Percentiles rank a stretch among this genome's conserved stretches.
Evolutionary conservation across 2,888 invertebrate genomes (phyloP).

Genomic region (Aspidiotus rigidus): DNA sequence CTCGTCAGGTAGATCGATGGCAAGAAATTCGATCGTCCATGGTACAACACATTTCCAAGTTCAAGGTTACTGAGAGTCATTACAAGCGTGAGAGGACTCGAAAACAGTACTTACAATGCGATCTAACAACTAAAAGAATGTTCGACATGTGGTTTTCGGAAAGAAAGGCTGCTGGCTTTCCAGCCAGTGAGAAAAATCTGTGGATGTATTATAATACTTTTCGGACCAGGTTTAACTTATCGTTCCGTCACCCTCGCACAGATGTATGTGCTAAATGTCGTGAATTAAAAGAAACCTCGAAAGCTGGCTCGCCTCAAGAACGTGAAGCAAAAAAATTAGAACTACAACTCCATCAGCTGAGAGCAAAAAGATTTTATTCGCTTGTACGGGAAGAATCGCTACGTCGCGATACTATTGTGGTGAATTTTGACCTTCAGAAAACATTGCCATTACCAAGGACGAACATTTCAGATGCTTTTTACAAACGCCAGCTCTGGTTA

Average conservation of each 20-base stretch:
- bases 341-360: constrained; percentile 4
- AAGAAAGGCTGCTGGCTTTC: not conserved
- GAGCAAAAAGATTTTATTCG: constrained; percentile 10
- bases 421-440: constrained; percentile 35
- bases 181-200: not conserved
- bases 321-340: not conserved
- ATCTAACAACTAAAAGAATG: not conserved
- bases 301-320: not conserved
- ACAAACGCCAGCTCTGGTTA: constrained; percentile 36
- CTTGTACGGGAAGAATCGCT: not conserved
- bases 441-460: constrained; percentile 37
- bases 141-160: not conserved
- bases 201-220: not conserved
- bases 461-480: constrained; percentile 37
- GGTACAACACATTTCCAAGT: not conserved
- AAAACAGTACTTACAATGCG: not conserved
- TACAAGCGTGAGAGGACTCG: not conserved
- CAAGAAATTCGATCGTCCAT: not conserved
- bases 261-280: not conserved
- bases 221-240: constrained; percentile 5
- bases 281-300: not conserved
- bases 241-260: not conserved
- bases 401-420: constrained; percentile 3
- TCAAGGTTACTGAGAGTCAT: not conserved
- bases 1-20: not conserved